Conservation (phyloP, 2,888 invertebrate species). For the Microchrysa polita region DNA sequence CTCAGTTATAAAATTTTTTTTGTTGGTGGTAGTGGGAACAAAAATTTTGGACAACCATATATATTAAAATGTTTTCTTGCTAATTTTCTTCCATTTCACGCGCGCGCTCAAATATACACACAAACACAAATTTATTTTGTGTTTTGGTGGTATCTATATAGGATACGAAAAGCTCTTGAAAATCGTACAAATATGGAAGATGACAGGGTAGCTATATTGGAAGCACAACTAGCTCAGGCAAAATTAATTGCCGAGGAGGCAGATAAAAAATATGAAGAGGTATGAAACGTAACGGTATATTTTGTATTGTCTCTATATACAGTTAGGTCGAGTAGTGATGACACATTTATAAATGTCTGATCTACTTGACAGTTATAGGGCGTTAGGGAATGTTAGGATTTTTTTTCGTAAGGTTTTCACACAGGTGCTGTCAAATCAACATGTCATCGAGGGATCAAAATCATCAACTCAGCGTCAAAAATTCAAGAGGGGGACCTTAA, state of each 20-base stretch:
- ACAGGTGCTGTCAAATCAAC: constrained; percentile 15
- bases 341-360: not conserved
- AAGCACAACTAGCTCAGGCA: constrained; percentile 97
- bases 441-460: constrained; percentile 7
- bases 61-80: too few species aligned
- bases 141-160: too few species aligned
- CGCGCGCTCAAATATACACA: not conserved
- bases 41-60: too few species aligned
- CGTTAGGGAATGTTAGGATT: constrained; percentile 44
- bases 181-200: constrained; percentile 99
- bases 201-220: constrained; percentile 96
- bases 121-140: too few species aligned
- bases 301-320: constrained; percentile 28
- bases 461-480: too few species aligned
- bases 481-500: not conserved
- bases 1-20: not conserved
- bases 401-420: constrained; percentile 4
- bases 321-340: constrained; percentile 14
- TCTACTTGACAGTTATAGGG: constrained; percentile 34
- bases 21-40: too few species aligned
- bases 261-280: constrained; percentile 99
- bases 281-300: constrained; percentile 65
- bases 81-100: constrained; percentile 16
- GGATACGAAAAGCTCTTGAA: constrained; percentile 98
- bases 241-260: constrained; percentile 99